Evolutionary conservation across 1,140 invertebrate genomes (phyloP).

Genomic region (Drosophila athabasca): DNA sequence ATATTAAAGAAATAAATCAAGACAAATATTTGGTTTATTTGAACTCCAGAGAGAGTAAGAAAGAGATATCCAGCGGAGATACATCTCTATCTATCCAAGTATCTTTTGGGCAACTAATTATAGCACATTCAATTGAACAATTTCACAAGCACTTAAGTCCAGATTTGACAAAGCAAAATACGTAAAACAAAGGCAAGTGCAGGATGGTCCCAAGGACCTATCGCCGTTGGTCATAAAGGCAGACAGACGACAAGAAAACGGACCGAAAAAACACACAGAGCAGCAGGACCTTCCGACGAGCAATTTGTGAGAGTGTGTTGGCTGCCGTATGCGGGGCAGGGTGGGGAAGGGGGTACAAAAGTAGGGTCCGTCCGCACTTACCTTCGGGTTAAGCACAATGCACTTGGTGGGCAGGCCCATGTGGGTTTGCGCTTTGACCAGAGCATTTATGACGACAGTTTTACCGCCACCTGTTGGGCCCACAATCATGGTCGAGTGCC

Average conservation of each 20-base stretch:
- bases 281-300: slow-evolving; percentile 21
- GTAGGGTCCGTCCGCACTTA: slow-evolving; percentile 70
- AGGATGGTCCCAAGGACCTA: slow-evolving; percentile 39
- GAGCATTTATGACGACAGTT: slow-evolving; percentile 91
- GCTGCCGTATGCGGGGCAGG: no score
- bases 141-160: slow-evolving; percentile 59
- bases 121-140: slow-evolving; percentile 49
- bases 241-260: slow-evolving; percentile 37
- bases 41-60: no score
- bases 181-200: slow-evolving; percentile 48
- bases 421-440: slow-evolving; percentile 91
- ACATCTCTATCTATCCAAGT: neutral
- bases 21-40: neutral
- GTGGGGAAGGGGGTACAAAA: neutral
- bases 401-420: slow-evolving; percentile 91
- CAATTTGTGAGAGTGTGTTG: slow-evolving; percentile 43
- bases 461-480: slow-evolving; percentile 96
- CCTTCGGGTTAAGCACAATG: slow-evolving; percentile 92
- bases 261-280: slow-evolving; percentile 16
- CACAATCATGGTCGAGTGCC: slow-evolving; percentile 95
- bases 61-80: neutral
- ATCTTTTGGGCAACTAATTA: slow-evolving; percentile 41
- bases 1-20: neutral
- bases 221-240: slow-evolving; percentile 43
- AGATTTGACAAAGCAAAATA: slow-evolving; percentile 38